These are phyloP conservation scores for Nomada flava DNA, from an alignment of 2,888 invertebrate species.

Conservation along the genomic window DNA sequence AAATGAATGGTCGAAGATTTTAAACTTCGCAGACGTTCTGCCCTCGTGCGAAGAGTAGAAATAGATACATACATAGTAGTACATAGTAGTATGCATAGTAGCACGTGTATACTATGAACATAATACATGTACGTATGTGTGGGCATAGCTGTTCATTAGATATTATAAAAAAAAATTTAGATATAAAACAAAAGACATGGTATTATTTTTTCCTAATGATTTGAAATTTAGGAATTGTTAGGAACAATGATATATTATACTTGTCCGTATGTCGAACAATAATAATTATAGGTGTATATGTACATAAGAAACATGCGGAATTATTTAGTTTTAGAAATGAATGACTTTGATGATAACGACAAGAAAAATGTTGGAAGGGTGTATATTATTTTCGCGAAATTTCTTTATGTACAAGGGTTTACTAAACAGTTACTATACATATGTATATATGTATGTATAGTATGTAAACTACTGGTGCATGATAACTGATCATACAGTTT, in stretches of 20 bases:
- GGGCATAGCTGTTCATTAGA: too few species aligned
- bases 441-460: not conserved
- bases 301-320: conserved; percentile 17
- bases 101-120: not conserved
- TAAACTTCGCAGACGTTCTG: too few species aligned
- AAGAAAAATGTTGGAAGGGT: conserved; percentile 29
- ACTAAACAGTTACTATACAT: not conserved
- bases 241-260: too few species aligned
- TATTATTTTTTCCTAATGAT: not conserved
- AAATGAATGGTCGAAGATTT: conserved; percentile 15
- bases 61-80: not conserved
- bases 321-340: conserved; percentile 1
- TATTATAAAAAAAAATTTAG: too few species aligned
- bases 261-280: too few species aligned
- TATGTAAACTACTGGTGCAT: not conserved
- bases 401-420: conserved; percentile 57
- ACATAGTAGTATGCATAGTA: too few species aligned
- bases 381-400: conserved; percentile 22
- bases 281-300: not conserved
- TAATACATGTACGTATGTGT: not conserved
- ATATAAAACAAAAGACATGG: too few species aligned
- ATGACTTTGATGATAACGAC: conserved; percentile 19
- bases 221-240: too few species aligned
- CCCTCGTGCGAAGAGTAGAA: not conserved
- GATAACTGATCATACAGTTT: not conserved